These are phyloP conservation scores for Lycaon pictus DNA, from an alignment of 2,113 vertebrate genomes.

Conservation along the genomic window DNA sequence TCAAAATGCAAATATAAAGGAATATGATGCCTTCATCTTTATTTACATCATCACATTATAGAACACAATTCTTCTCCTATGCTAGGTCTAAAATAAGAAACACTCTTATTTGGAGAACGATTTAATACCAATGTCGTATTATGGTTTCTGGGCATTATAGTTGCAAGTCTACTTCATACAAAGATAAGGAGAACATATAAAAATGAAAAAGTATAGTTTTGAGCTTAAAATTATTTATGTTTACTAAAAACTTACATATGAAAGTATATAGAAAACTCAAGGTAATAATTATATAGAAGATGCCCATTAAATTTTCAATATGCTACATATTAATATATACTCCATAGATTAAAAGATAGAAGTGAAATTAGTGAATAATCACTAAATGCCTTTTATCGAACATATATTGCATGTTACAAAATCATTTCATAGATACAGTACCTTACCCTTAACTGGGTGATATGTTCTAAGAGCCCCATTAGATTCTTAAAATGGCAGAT, in stretches of 20 bases:
- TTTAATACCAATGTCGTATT: not conserved
- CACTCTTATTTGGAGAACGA: not conserved
- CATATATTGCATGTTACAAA: not conserved
- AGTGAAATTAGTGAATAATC: not conserved
- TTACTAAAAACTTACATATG: not conserved
- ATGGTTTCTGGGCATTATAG: not conserved
- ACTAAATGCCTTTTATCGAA: not conserved
- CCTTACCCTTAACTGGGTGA: not conserved
- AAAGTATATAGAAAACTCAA: not conserved
- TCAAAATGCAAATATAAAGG: not conserved
- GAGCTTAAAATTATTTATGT: not conserved
- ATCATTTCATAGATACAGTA: not conserved
- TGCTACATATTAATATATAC: not conserved
- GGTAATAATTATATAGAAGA: not conserved
- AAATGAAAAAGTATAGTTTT: not conserved
- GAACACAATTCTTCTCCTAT: not conserved
- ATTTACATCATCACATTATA: not conserved
- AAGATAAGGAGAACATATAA: not conserved
- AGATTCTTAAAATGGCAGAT: not conserved
- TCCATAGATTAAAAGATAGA: not conserved
- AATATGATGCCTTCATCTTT: not conserved
- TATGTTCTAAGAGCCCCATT: not conserved
- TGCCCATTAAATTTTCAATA: not conserved
- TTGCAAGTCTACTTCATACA: not conserved
- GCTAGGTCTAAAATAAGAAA: not conserved